These are phyloP conservation scores for Acrocyrtus sp. DNA, from an alignment of 2,888 invertebrate genomes.

Conservation along the genomic window DNA sequence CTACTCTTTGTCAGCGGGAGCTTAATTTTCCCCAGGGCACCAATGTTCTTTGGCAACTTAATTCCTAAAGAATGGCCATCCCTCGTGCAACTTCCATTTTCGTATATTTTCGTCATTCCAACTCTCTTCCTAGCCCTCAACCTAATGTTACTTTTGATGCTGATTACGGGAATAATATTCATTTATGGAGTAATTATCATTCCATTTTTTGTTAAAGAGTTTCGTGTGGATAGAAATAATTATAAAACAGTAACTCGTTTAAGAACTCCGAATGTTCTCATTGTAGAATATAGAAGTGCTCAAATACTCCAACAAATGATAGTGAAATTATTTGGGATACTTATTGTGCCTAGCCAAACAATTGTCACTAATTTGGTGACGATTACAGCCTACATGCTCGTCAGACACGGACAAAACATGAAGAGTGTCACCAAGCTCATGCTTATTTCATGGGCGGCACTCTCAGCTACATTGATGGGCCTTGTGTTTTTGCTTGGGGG, in stretches of 20 bases:
- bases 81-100: no score
- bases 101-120: no score
- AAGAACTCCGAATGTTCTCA: not conserved
- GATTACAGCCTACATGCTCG: not conserved
- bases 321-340: not conserved
- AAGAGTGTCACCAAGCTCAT: not conserved
- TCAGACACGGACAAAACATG: not conserved
- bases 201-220: not conserved
- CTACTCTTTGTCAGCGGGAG: no score
- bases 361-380: not conserved
- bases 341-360: conserved; percentile 12
- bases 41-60: no score
- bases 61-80: no score
- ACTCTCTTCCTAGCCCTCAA: no score
- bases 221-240: not conserved
- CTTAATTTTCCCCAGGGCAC: no score
- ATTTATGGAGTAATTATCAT: conserved; percentile 5
- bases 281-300: not conserved
- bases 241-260: not conserved
- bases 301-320: not conserved
- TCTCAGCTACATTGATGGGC: conserved; percentile 1
- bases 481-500: no score
- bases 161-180: not conserved
- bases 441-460: not conserved
- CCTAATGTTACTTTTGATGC: no score